Evolutionary conservation across 1,140 invertebrate genomes (phyloP), one percentile per base, ranked within the genome.

Genomic region (Odontomachus brunneus): DNA sequence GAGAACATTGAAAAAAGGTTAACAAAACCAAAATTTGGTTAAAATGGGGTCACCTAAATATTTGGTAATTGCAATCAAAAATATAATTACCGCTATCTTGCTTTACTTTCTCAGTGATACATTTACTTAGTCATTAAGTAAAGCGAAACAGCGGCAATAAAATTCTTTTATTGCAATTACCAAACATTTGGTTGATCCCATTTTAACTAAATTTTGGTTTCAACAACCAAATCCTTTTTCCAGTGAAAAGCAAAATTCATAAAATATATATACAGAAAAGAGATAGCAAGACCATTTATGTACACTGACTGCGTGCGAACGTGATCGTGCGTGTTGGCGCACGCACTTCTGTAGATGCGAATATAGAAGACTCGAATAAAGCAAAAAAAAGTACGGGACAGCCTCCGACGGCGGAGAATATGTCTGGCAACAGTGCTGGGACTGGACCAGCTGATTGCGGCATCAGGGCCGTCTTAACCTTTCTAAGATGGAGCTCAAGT

Each of bases 401-500:
- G 84, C 71, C 83, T 88, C 85, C 84, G 85, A 84, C 63, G 75
- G 38, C 53, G 76, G 55, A 74, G 69, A 84, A 84, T 89, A 90
- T 88, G 86, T 91, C 88, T 92, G 91, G 91, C 90, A 92, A 92
- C 91, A 91, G 88, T 91, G 91, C 84, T 83, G 81, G 66, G 83
- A 85, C 83, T 71, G 83, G 76, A 89, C 89, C 89, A 90, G 84
- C 88, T 89, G 88, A 90, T 88, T 62, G 69, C 29, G 55, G 48
- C 44, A 49, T 19, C 78, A 74, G 78, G 78, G 78, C 69, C 78
- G 78, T 62, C 53, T 60, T 73, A 29, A 60, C 12, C 57, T 33
- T 73, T 49, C 17, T 33, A 26, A 80, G 53, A 57, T 57, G n/a
- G 22, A 38, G 19, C 44, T 69, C 44, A n/a, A n/a, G n/a, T 19